Percentiles rank a stretch among this genome's conserved stretches.
Evolutionary conservation across 2,888 invertebrate genomes (phyloP).

Genomic region (Lasioglossum zephyrum): DNA sequence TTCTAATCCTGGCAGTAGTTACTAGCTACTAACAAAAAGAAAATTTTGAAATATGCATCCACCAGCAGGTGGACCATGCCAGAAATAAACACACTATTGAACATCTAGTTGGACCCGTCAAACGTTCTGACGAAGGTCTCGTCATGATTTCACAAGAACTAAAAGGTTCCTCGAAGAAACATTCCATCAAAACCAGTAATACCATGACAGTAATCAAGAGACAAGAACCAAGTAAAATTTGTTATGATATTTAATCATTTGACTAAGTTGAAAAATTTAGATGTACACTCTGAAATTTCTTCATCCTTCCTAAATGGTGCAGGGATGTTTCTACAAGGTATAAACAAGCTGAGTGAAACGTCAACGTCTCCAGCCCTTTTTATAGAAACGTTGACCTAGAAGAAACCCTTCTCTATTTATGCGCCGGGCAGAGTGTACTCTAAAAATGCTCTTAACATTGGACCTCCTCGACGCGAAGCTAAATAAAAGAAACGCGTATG

Average conservation of each 20-base stretch:
- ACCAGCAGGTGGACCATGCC: background rate
- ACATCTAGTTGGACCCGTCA: background rate
- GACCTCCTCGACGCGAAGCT: constrained; percentile 11
- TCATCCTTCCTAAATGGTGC: background rate
- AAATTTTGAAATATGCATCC: background rate
- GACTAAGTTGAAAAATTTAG: no score
- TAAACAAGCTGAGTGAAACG: background rate
- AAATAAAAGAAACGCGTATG: background rate
- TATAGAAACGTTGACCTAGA: constrained; percentile 6
- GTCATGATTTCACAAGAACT: background rate
- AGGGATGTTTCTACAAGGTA: background rate
- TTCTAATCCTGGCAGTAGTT: background rate
- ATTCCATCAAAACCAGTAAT: background rate
- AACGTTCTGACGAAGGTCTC: background rate
- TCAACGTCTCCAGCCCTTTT: background rate
- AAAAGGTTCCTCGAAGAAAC: background rate
- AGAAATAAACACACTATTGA: background rate
- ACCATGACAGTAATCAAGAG: background rate
- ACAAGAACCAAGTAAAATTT: no score
- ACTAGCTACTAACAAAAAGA: background rate
- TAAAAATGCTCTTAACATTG: constrained; percentile 27
- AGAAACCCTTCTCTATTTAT: constrained; percentile 11
- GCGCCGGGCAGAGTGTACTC: background rate
- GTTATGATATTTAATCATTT: no score
- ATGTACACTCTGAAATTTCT: no score